Evolutionary conservation across 2,113 vertebrate genomes (phyloP), one percentile per base, ranked within the genome.

Genomic region (Sinosuthora webbiana): DNA sequence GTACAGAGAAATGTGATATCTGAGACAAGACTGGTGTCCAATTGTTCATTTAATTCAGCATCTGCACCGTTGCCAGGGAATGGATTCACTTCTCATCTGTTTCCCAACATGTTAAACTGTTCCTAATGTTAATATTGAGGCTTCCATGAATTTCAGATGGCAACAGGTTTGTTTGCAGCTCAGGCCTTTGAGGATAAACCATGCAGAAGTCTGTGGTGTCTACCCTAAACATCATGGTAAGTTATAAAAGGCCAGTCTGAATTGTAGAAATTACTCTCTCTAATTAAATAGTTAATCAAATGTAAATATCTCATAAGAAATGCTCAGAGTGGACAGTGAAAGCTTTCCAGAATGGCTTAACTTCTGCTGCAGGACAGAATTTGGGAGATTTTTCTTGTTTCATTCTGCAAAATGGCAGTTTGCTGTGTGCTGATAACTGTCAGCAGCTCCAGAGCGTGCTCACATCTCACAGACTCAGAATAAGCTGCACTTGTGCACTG

Each of bases 1-100:
- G 93, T 87, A 95, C 53, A 95, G 53, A 94, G 69, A 90, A 96
- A 89, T 76, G 86, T 69, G 92, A 65, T 97, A 73, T 87, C 83
- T 90, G 49, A 65, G 76, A 91, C 62, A 89, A 79, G 60, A 31
- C 83, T 60, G 56, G 47, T 64, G 83, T 83, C 73, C 83, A 90
- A 37, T 45, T 91, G 64, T 55, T 92, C 73, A n/a, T 57, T 30
- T 86, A 89, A 95, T 79, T 92, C 59, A 71, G n/a, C 44, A 83
- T 62, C 85, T 88, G 55, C 71, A 64, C 12, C 21, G 60, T 92
- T 95, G 64, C 95, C 69, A 83, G 65, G 90, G 83, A 89, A 60
- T 71, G 50, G 7, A 14, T 19, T 92, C 50, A 21, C 25, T 49
- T 68, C 25, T 81, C 24, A 37, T 67, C 73, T 68, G 56, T 15